Evolutionary conservation across 2,797 vertebrate species (phyloP).

Genomic region (Artibeus lituratus): DNA sequence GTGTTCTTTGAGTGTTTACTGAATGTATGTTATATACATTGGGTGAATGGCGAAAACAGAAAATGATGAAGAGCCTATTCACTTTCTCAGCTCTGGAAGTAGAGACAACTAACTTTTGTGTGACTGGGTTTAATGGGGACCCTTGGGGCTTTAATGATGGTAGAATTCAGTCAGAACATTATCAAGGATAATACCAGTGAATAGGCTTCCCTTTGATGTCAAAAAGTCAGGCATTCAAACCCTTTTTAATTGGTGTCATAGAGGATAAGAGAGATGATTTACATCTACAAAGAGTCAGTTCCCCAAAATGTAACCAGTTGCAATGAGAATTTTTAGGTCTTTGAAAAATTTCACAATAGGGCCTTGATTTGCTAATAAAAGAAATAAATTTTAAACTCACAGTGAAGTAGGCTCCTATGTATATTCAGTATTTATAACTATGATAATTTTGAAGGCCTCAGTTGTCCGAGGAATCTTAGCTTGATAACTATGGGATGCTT

Average conservation of each 20-base stretch:
- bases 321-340: background rate
- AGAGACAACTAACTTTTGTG: constrained; percentile 12
- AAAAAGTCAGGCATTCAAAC: background rate
- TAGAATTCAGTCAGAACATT: constrained; percentile 27
- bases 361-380: constrained; percentile 15
- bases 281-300: background rate
- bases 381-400: background rate
- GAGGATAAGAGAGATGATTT: constrained; percentile 8
- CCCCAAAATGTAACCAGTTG: background rate
- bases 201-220: background rate
- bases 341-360: background rate
- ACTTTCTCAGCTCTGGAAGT: constrained; percentile 18
- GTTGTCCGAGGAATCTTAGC: background rate
- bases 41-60: background rate
- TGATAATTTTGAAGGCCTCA: background rate
- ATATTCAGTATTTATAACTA: background rate
- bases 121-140: constrained; percentile 25
- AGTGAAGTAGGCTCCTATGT: background rate
- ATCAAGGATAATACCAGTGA: background rate
- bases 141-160: background rate
- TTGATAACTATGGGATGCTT: background rate
- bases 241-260: constrained; percentile 10
- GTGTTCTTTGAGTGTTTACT: background rate
- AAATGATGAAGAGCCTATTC: background rate
- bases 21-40: background rate